Evolutionary conservation across 2,888 invertebrate genomes (phyloP), one percentile per base, ranked within the genome.

Genomic region (Galeopsomyia nigrocyanea): DNA sequence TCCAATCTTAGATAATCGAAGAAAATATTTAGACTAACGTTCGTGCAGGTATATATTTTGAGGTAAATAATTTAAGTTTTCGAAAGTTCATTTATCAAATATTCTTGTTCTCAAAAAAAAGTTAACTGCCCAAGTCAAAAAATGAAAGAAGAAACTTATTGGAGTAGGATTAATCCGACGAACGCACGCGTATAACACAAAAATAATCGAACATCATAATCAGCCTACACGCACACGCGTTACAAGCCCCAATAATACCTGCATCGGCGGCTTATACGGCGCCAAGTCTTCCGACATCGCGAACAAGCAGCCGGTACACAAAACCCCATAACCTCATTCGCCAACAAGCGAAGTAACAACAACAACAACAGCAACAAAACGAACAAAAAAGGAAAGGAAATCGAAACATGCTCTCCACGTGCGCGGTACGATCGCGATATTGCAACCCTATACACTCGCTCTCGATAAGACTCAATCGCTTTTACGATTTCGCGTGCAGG

Each of bases 401-500:
- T 49, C 14, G 19, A 16, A 22, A 21, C 7, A 22, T 39, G 26
- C 17, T 64, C 49, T n/a, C 10, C 49, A 10, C 3, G 26, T 5
- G 26, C 2, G 26, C 39, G 10, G 51, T n/a, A 17, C 39, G 70
- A 67, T 67, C 57, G 19, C 46, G 53, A 63, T 26, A 26, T 64
- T 50, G 58, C 46, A 58, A 47, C 57, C 64, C 39, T 26, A 57
- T 46, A 7, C 39, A 5, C 39, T 39, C 39, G 39, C 39, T 39
- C 39, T 39, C 39, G 39, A 39, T 39, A 39, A 39, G 10, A 39
- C 39, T 39, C 39, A 10, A 39, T 39, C 39, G 39, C 5, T 39
- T 39, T 5, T 39, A 39, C 39, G 10, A 65, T 63, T 53, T 53
- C 51, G 63, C 57, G 67, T 53, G 50, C 50, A 57, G 67, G 57